Evolutionary conservation across 2,113 vertebrate species (phyloP).

Genomic region (Echinops telfairi): DNA sequence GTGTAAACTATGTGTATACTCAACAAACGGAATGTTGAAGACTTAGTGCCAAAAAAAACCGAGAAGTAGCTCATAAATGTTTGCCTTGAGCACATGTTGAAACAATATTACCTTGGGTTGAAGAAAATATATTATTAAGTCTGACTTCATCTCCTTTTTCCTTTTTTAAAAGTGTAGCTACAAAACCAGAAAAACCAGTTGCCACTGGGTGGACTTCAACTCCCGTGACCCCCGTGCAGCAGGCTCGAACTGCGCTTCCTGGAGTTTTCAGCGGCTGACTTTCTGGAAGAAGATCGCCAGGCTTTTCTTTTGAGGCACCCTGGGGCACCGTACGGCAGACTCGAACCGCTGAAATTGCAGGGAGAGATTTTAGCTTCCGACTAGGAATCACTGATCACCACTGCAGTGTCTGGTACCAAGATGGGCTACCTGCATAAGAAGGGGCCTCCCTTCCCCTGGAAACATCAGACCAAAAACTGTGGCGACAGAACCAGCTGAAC

Average conservation of each 20-base stretch:
- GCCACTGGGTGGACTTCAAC: background rate
- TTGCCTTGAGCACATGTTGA: too few relatives aligned
- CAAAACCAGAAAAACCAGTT: background rate
- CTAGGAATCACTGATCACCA: background rate
- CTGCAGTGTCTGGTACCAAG: background rate
- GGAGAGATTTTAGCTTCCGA: background rate
- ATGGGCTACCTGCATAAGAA: background rate
- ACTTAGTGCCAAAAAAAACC: too few relatives aligned
- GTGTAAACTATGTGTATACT: too few relatives aligned
- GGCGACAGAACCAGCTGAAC: background rate
- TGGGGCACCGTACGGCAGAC: background rate
- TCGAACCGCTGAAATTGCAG: background rate
- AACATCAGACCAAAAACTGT: conserved; percentile 1
- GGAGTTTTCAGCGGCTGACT: background rate
- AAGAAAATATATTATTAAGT: conserved; percentile 19
- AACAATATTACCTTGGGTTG: background rate
- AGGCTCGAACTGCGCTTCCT: background rate
- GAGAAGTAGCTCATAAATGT: too few relatives aligned
- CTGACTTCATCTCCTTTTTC: conserved; percentile 38
- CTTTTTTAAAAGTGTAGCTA: background rate
- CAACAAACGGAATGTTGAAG: too few relatives aligned
- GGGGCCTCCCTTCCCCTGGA: background rate
- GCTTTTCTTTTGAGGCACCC: background rate
- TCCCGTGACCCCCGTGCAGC: background rate
- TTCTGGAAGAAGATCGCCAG: background rate